Evolutionary conservation across 1,140 invertebrate genomes (phyloP), one percentile per base, ranked within the genome.

Genomic region (Drosophila erecta): DNA sequence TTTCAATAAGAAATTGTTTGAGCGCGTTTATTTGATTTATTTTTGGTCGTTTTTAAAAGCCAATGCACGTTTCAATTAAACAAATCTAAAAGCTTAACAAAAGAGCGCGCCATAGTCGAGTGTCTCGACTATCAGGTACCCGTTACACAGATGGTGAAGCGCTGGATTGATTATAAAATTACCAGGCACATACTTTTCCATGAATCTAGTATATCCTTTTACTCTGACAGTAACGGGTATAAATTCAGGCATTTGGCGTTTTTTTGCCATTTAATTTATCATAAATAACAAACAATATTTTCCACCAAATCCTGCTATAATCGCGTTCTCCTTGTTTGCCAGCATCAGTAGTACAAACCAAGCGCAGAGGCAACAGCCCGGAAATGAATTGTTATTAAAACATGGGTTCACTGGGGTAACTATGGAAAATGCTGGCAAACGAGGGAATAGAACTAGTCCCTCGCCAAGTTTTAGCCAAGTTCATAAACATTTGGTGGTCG

Each of bases 401-500:
- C 17, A 56, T 10, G 35, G 35, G 10, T 20, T 17, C 59, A 8
- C 17, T 11, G 11, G 10, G 33, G 35, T 35, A 15, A 30, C 47
- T 66, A 43, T 22, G 24, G 27, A n/a, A 37, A n/a, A 10, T 12
- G 30, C 5, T 33, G 50, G 8, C 0, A n/a, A 38, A 24, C 44
- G 4, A 10, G 17, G 20, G 15, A 30, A 35, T 14, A 7, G 5
- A 6, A 33, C 22, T 40, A 43, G 12, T 37, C 12, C 24, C 20
- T 3, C 7, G 24, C 49, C 8, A 35, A 30, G 53, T 59, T 46
- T 72, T 46, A 62, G 58, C 40, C 55, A 47, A 59, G 65, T 69
- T 41, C 43, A 41, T 49, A 35, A 44, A 40, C 56, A 64, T 40
- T 60, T 77, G 78, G 79, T 55, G 74, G 47, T 49, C 61, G 57